Base-by-base conservation (phyloP, 2,888 invertebrate species). In the Chrysolina americana region DNA sequence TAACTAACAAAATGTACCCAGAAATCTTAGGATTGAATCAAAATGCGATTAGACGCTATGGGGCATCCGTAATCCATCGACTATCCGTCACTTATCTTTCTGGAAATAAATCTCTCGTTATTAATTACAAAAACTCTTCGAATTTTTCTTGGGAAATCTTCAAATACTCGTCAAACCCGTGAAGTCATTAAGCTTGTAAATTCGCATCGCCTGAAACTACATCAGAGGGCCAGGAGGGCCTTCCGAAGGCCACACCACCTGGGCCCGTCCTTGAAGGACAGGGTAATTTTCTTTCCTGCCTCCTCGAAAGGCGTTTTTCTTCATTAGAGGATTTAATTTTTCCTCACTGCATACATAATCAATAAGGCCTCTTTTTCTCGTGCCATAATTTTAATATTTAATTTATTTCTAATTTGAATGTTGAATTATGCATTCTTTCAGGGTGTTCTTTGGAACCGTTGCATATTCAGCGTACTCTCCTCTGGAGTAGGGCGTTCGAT, bases 401-500 rank as follows among this genome's bases (percentile, higher is more conserved):
- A 89, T 89, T 89, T 89, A 88, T 88, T 88, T 89, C 88, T 87
- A 88, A 88, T 89, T 88, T 88, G 86, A 87, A 88, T 89, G 86
- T 87, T 87, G 88, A 88, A 88, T 89, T 87, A 88, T 88, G 88
- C 88, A 87, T 87, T 86, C 85, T 85, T 85, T 85, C 84, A 81
- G 83, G 84, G 81, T 84, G 84, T 85, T 85, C 82, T 84, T 82
- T 79, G 73, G 78, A 62, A 82, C 81, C 86, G 83, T 83, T 86
- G 86, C 86, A 86, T 87, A 86, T 86, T 87, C 87, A 85, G 85
- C 77, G 78, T 78, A 80, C 79, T 81, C 81, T 81, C 82, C 71
- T 66, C 77, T 74, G 70, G 64, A 76, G 78, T 76, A 71, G 79
- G 78, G 76, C 75, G 56, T 50, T 65, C 59, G 28, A 71, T 65